Percentiles rank a stretch among this genome's conserved stretches.
These are phyloP conservation scores for Eupithecia vulgata DNA, from an alignment of 2,888 invertebrate genomes.

Conservation along the genomic window DNA sequence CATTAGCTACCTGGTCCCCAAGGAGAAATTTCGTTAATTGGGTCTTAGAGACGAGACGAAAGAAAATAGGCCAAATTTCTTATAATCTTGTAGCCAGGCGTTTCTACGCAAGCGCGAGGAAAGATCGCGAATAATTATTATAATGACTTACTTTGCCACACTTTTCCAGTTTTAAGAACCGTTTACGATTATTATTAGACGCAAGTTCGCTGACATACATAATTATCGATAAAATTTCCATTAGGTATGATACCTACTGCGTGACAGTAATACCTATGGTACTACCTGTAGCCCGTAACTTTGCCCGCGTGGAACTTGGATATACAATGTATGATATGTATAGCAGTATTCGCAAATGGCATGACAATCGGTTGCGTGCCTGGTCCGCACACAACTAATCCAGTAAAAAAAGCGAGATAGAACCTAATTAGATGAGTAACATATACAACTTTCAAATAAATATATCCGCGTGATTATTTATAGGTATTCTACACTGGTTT, in stretches of 20 bases:
- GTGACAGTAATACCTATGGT: not conserved
- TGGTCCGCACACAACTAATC: not conserved
- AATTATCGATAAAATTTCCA: not conserved
- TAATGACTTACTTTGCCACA: not conserved
- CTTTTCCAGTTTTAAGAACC: not conserved
- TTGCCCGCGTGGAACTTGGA: not conserved
- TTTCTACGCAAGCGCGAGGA: constrained; percentile 16
- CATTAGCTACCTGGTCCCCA: not conserved
- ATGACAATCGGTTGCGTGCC: not conserved
- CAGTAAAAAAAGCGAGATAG: not conserved
- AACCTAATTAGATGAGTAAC: not conserved
- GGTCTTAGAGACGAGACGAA: constrained; percentile 3
- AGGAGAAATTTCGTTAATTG: not conserved
- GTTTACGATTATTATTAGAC: not conserved
- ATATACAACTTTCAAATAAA: not conserved
- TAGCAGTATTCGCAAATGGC: not conserved
- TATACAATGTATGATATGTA: too few species aligned
- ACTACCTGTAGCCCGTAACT: not conserved
- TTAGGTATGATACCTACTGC: not conserved
- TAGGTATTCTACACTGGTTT: not conserved
- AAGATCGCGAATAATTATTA: constrained; percentile 1
- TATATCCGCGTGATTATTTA: not conserved
- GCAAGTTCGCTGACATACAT: not conserved
- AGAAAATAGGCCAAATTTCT: constrained; percentile 4
- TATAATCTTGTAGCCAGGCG: constrained; percentile 20